Evolutionary conservation across 2,888 invertebrate genomes (phyloP), one percentile per base, ranked within the genome.

Genomic region (Palloptera scutellata): DNA sequence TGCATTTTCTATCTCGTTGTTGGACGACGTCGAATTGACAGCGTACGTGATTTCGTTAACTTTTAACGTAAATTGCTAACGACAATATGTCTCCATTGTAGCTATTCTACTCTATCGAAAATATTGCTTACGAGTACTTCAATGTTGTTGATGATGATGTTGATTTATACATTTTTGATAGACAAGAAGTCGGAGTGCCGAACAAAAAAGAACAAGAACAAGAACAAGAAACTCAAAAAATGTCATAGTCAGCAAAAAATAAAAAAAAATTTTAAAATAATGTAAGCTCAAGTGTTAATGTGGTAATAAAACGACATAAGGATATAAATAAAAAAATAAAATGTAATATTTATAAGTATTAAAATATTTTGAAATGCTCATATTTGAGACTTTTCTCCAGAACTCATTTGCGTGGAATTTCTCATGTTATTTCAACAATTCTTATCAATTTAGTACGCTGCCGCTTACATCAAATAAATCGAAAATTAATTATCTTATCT

Each of bases 11-110:
- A 63, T 30, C 30, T 30, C 6, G 30, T 30, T 6, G 30, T 2
- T 30, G 3, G 30, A 30, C 30, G 30, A 30, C 30, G 30, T 4
- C 30, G 65, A 70, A 73, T 72, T 74, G 74, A 74, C 74, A 73
- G 66, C 64, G 71, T 74, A 74, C 74, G 73, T 74, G 74, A 74
- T 73, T 72, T 73, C 48, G 69, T 67, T 72, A 73, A 69, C 55
- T 69, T 72, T 74, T 71, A 70, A 67, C 66, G 66, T 61, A 66
- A 66, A 66, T 66, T 66, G 61, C 61, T 66, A 66, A 51, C 66
- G 66, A 61, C 66, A 55, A 51, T 61, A 53, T 57, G 66, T 66
- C 66, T 53, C 54, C 54, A 30, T 60, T 66, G 60, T 60, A 42
- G 48, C 8, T 48, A 15, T 48, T 48, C 13, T 48, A 3, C 48